Evolutionary conservation across 2,797 vertebrate species (phyloP), one percentile per base, ranked within the genome.

Genomic region (Cirrhinus molitorella): DNA sequence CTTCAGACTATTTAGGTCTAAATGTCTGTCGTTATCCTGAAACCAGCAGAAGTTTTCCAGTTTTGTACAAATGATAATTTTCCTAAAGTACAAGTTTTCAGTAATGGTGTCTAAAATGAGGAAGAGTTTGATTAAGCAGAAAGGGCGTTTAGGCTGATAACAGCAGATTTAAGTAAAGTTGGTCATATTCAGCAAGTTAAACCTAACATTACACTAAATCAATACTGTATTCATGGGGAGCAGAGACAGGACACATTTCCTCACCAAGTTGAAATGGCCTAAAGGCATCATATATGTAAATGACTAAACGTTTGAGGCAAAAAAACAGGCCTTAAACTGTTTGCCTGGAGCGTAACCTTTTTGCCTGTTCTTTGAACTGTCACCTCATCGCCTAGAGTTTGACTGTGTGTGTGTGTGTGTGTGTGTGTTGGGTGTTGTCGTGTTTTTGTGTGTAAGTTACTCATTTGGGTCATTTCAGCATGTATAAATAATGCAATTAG

Each of bases 401-500:
- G 5, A 72, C 55, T 66, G 59, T 55, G 51, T 78, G 21, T 53
- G 68, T 28, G 43, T 77, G 51, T 78, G 21, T 66, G 59, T 55
- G 51, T 78, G 21, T 53, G 68, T 28, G 43, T 77, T 47, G n/a
- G 51, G 37, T 61, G n/a, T n/a, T 0, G 6, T 68, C 11, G 28
- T 51, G 25, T 31, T 66, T 34, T 25, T 61, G 10, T 77, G 34
- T 51, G 17, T 79, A 65, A 53, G 43, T 66, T 66, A 21, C 34
- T 73, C 5, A 70, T 70, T 81, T 82, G 49, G 71, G 59, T 76
- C 10, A 57, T 79, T 83, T 63, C 1, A 21, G 53, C 79, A 37
- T 71, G 76, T 83, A 74, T 79, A 83, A 85, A 83, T 85, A 80
- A 72, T 66, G 51, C 31, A 71, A 49, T 81, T 86, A 66, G 68